These are phyloP conservation scores for Amphimallon solstitiale DNA, from an alignment of 2,888 invertebrate genomes.

Conservation along the genomic window DNA sequence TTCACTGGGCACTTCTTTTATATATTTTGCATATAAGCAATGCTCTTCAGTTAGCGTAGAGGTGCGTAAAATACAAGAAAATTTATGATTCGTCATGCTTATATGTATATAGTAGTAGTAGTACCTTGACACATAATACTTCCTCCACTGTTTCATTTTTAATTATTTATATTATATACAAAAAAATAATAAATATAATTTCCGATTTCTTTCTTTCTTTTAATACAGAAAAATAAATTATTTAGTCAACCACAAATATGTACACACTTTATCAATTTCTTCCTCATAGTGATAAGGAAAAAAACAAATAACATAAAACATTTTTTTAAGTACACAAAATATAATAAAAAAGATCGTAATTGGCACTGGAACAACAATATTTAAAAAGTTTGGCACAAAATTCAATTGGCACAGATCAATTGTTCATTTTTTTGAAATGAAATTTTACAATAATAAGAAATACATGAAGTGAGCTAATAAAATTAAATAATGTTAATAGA, in stretches of 20 bases:
- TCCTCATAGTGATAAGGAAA: slow-evolving; percentile 35
- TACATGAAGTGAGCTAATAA: background rate
- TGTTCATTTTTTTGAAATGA: slow-evolving; percentile 35
- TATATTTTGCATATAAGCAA: too few relatives aligned
- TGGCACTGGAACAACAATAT: slow-evolving; percentile 47
- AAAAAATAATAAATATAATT: slow-evolving; percentile 50
- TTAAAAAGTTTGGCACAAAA: slow-evolving; percentile 55
- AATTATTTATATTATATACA: slow-evolving; percentile 47
- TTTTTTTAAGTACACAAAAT: slow-evolving; percentile 38
- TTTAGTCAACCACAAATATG: slow-evolving; percentile 42
- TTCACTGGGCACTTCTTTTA: too few relatives aligned
- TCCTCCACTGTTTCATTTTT: slow-evolving; percentile 38
- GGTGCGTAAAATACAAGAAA: background rate
- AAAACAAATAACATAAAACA: slow-evolving; percentile 37
- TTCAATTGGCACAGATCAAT: slow-evolving; percentile 54
- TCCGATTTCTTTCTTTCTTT: slow-evolving; percentile 30
- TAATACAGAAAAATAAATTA: slow-evolving; percentile 47
- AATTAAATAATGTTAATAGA: background rate
- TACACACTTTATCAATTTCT: slow-evolving; percentile 40
- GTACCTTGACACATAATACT: slow-evolving; percentile 26
- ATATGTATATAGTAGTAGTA: background rate
- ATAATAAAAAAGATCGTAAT: background rate
- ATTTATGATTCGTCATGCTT: slow-evolving; percentile 1
- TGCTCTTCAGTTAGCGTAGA: too few relatives aligned
- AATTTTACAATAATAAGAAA: background rate